A percentile compares a stretch with the other conserved stretches of the same genome.
Conservation (phyloP, 2,888 invertebrate species). For the Vanessa cardui region DNA sequence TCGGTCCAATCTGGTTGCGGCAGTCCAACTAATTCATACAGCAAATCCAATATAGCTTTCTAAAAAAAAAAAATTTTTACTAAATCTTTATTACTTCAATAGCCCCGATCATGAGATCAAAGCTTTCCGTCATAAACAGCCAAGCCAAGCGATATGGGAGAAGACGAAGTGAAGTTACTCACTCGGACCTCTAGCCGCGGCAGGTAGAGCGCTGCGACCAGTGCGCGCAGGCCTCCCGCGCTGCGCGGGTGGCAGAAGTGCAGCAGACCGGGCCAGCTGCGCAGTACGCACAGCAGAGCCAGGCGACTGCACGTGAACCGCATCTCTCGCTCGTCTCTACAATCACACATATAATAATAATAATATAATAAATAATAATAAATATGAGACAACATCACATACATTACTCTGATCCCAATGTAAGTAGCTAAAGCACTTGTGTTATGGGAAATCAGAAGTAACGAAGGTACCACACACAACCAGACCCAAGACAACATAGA, state of each 20-base stretch:
- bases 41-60: constrained; percentile 95
- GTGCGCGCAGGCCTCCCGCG: constrained; percentile 88
- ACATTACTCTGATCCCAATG: too few relatives aligned
- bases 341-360: too few relatives aligned
- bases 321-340: constrained; percentile 89
- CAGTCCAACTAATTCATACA: constrained; percentile 94
- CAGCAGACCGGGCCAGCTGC: constrained; percentile 95
- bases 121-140: too few relatives aligned
- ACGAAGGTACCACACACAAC: too few relatives aligned
- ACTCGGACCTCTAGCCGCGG: constrained; percentile 95
- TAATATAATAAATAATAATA: too few relatives aligned
- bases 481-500: too few relatives aligned
- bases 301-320: constrained; percentile 93
- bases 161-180: constrained; percentile 62
- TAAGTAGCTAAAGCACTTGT: too few relatives aligned
- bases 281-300: constrained; percentile 91
- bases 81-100: too few relatives aligned
- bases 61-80: constrained; percentile 64
- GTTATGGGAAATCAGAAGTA: too few relatives aligned
- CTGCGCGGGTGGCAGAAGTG: constrained; percentile 92
- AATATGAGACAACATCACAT: too few relatives aligned
- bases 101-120: too few relatives aligned
- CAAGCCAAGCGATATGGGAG: not conserved
- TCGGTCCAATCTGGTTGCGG: constrained; percentile 96
- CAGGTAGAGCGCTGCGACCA: constrained; percentile 90